Base-by-base conservation (phyloP, 1,140 invertebrate genomes). In the Leucophenga varia region DNA sequence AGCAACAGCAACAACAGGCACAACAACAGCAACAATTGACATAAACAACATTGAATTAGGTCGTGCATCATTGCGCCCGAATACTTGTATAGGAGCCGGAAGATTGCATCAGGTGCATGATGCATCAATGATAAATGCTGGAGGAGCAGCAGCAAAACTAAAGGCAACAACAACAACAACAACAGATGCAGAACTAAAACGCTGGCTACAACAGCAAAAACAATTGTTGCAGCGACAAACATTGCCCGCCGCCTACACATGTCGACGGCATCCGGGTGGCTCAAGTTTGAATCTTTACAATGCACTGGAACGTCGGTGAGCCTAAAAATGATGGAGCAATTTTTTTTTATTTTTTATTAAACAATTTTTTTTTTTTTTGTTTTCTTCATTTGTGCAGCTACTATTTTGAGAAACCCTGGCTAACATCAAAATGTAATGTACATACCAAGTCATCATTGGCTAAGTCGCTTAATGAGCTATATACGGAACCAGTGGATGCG, bases 401-500 rank as follows among this genome's bases (percentile, higher is more conserved):
- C 40, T 74, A 59, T 42, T 75, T 75, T 10, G 70, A 72, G 30
- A 74, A 75, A 22, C 59, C 70, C 4, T 54, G 38, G 5, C 59
- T 61, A n/a, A n/a, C n/a, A 3, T 55, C 54, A 42, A 74, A 74
- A 32, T 73, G 69, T 41, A 71, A 70, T 43, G 38, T 72, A 16
- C 67, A 72, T 47, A 60, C 67, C 1, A 65, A 61, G n/a, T n/a
- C 25, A 73, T 71, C 41, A n/a, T 61, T 74, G 18, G 72, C 72
- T 39, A 75, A 74, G 31, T 72, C 69, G 1, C 37, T 75, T 9
- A 75, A 75, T 21, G 69, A 74, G 49, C 64, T 75, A 3, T 72
- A 71, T 52, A 53, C 63, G 3, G 69, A 71, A 32, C 47, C 54
- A n/a, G 17, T 37, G n/a, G 12, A 3, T 30, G 22, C 4, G 32